Evolutionary conservation across 2,797 vertebrate genomes (phyloP).

Genomic region (Remorina albescens): DNA sequence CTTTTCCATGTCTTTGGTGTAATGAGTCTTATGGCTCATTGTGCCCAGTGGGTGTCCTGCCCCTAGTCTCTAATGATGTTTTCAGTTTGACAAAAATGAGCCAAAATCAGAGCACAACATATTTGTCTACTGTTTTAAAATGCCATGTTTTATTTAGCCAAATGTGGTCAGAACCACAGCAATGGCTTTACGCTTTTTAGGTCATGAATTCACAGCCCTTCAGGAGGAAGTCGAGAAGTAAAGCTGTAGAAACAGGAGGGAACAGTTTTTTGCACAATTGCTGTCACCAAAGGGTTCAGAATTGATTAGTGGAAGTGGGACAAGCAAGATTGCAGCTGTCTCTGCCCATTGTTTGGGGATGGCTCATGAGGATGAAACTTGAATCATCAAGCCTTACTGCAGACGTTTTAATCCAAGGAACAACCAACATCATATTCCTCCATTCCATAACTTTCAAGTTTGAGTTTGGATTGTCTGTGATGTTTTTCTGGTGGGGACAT

Average conservation of each 20-base stretch:
- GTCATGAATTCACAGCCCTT: background rate
- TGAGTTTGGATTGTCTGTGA: too few relatives aligned
- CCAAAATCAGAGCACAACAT: background rate
- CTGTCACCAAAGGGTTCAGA: background rate
- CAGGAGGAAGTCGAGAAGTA: background rate
- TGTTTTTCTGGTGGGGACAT: too few relatives aligned
- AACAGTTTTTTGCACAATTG: background rate
- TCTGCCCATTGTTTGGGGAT: background rate
- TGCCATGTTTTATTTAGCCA: too few relatives aligned
- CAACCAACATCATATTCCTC: too few relatives aligned
- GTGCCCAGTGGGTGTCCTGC: conserved; percentile 6
- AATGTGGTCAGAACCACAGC: background rate
- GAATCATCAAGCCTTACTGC: too few relatives aligned
- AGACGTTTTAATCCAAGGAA: too few relatives aligned
- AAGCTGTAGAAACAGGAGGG: background rate
- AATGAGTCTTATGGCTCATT: background rate
- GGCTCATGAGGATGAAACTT: background rate
- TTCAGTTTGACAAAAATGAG: background rate
- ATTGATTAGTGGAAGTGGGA: background rate
- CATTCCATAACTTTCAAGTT: too few relatives aligned
- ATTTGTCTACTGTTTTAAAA: background rate
- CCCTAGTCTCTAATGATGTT: background rate
- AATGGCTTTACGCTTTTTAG: background rate
- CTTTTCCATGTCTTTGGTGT: conserved; percentile 13
- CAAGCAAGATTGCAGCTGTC: background rate